Evolutionary conservation across 1,140 invertebrate genomes (phyloP).

Genomic region (Drosophila azteca): DNA sequence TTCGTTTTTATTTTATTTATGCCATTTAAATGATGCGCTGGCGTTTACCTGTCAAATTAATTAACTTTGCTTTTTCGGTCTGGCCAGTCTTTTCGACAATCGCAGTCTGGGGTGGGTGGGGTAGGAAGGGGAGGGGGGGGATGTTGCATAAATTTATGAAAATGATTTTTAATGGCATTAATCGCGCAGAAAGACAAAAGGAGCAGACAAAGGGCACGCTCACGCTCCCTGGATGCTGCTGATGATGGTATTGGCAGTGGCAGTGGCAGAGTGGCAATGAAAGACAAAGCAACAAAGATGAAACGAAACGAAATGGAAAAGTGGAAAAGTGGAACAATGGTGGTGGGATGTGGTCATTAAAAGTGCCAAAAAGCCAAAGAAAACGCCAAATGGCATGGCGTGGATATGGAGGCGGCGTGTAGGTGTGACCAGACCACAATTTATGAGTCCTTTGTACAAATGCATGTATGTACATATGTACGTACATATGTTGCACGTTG

Average conservation of each 20-base stretch:
- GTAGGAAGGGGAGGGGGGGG: not conserved
- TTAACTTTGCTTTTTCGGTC: constrained; percentile 41
- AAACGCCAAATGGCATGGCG: no score
- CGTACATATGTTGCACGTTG: not conserved
- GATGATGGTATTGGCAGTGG: constrained; percentile 7
- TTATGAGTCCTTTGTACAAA: constrained; percentile 55
- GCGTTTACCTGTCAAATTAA: constrained; percentile 72
- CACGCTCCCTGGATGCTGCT: constrained; percentile 42
- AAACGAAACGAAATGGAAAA: not conserved
- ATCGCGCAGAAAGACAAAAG: constrained; percentile 44
- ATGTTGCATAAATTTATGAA: constrained; percentile 68
- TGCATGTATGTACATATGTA: no score
- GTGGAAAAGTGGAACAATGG: not conserved
- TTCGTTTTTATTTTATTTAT: constrained; percentile 66
- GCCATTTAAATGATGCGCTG: constrained; percentile 72
- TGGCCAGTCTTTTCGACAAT: constrained; percentile 2
- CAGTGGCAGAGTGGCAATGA: not conserved
- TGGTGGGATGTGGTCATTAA: constrained; percentile 45
- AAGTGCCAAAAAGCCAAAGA: constrained; percentile 53
- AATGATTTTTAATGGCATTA: constrained; percentile 62
- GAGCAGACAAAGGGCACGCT: constrained; percentile 58
- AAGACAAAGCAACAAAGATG: constrained; percentile 57
- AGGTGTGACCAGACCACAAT: constrained; percentile 11
- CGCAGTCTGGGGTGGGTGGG: no score
- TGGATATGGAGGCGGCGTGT: no score